These are phyloP conservation scores for Drosophila mauritiana DNA, from an alignment of 1,140 invertebrate species.

Conservation along the genomic window DNA sequence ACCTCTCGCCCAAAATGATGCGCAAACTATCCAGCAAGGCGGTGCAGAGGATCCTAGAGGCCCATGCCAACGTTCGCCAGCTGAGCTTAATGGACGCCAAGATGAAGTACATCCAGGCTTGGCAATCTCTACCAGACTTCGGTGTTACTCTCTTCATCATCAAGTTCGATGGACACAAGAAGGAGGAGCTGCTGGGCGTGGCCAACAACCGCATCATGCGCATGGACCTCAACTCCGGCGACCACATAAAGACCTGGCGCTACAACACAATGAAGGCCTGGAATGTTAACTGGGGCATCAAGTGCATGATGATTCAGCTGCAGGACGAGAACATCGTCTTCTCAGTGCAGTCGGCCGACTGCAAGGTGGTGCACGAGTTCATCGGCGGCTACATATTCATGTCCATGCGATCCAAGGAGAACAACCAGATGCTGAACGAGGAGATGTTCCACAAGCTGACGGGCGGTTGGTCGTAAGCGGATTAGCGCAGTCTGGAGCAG, in stretches of 20 bases:
- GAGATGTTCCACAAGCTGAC: constrained; percentile 99
- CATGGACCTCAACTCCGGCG: constrained; percentile 96
- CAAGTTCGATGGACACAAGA: constrained; percentile 94
- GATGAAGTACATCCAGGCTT: constrained; percentile 98
- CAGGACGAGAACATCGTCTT: constrained; percentile 98
- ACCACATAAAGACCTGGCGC: constrained; percentile 98
- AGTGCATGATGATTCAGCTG: constrained; percentile 99
- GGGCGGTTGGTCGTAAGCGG: constrained; percentile 92
- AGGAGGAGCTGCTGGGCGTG: constrained; percentile 97
- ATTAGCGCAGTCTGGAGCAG: background rate
- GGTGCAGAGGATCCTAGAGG: constrained; percentile 96
- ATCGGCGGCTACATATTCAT: constrained; percentile 99
- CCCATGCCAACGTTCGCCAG: constrained; percentile 98
- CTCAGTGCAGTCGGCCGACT: constrained; percentile 96
- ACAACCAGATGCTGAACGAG: constrained; percentile 98
- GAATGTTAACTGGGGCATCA: constrained; percentile 99
- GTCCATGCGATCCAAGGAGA: constrained; percentile 98
- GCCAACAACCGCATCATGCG: constrained; percentile 98
- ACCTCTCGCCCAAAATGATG: constrained; percentile 93
- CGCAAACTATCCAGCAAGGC: constrained; percentile 92
- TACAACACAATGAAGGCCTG: constrained; percentile 99
- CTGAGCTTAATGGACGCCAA: constrained; percentile 96
- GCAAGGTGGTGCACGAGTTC: constrained; percentile 99
- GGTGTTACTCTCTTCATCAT: constrained; percentile 98
- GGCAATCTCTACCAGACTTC: constrained; percentile 98